Evolutionary conservation across 1,140 invertebrate genomes (phyloP).

Genomic region (Pseudomyrmex sp.): DNA sequence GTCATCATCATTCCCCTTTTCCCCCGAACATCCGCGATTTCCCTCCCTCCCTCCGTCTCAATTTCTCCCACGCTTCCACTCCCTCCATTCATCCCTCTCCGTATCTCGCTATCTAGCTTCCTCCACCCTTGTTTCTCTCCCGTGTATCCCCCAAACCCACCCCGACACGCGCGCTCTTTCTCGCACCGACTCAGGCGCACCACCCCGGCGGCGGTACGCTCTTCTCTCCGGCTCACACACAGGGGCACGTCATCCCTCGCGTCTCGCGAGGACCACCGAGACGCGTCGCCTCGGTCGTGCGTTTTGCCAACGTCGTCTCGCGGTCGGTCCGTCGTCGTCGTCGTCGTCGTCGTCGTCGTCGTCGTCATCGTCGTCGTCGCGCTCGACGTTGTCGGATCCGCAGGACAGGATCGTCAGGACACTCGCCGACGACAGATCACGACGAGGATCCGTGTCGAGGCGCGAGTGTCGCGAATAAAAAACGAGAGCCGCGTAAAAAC

Average conservation of each 20-base stretch:
- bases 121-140: slow-evolving; percentile 22
- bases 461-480: neutral
- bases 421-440: slow-evolving; percentile 35
- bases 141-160: neutral
- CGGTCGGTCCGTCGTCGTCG: slow-evolving; percentile 37
- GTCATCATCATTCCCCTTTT: slow-evolving; percentile 27
- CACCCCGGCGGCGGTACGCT: neutral
- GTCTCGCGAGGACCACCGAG: slow-evolving; percentile 49
- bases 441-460: no score
- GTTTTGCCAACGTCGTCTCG: slow-evolving; percentile 41
- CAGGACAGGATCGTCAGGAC: slow-evolving; percentile 23
- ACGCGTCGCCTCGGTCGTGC: slow-evolving; percentile 55
- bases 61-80: slow-evolving; percentile 46
- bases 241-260: slow-evolving; percentile 51
- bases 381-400: slow-evolving; percentile 30
- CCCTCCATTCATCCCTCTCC: slow-evolving; percentile 51
- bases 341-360: slow-evolving; percentile 5
- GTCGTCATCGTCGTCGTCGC: slow-evolving; percentile 46
- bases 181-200: slow-evolving; percentile 26
- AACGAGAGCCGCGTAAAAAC: slow-evolving; percentile 18
- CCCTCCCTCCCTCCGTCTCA: neutral
- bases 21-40: slow-evolving; percentile 28
- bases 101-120: neutral
- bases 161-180: slow-evolving; percentile 10
- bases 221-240: slow-evolving; percentile 5